Conservation (phyloP, 2,888 invertebrate species). For the Pollenia labialis region DNA sequence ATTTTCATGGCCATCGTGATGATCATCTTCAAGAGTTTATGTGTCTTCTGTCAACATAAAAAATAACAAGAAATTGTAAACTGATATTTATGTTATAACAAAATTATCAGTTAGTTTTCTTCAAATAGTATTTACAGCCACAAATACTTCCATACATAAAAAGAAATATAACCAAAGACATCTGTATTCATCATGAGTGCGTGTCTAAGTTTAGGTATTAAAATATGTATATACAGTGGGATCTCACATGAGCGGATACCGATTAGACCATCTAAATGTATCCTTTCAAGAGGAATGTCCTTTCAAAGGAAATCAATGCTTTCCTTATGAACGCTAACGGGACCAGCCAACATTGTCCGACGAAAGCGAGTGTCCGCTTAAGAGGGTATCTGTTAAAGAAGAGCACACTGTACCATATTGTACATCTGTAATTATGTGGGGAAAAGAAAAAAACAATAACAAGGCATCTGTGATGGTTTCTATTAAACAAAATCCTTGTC, state of each 20-base stretch:
- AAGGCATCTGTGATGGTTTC: conserved; percentile 50
- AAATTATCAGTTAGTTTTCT: conserved; percentile 46
- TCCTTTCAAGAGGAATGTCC: too few species aligned
- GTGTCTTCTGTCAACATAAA: conserved; percentile 37
- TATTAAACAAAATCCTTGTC: conserved; percentile 62
- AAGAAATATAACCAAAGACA: conserved; percentile 1
- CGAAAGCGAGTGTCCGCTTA: too few species aligned
- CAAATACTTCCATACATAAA: neutral
- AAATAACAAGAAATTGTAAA: conserved; percentile 49
- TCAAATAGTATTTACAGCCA: conserved; percentile 28
- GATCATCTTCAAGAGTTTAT: conserved; percentile 45
- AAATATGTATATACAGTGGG: neutral
- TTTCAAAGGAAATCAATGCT: too few species aligned
- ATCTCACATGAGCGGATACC: too few species aligned
- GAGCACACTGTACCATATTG: too few species aligned
- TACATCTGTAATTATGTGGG: neutral
- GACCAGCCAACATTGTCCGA: too few species aligned
- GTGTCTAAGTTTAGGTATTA: conserved; percentile 17
- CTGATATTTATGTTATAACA: conserved; percentile 64
- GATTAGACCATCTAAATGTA: too few species aligned
- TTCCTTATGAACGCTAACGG: too few species aligned
- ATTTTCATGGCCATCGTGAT: conserved; percentile 50
- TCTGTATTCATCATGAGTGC: neutral
- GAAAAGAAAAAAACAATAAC: conserved; percentile 2
- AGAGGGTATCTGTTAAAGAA: too few species aligned